Conservation (phyloP, 2,888 invertebrate genomes). For the Hirtodrosophila alboralis region DNA sequence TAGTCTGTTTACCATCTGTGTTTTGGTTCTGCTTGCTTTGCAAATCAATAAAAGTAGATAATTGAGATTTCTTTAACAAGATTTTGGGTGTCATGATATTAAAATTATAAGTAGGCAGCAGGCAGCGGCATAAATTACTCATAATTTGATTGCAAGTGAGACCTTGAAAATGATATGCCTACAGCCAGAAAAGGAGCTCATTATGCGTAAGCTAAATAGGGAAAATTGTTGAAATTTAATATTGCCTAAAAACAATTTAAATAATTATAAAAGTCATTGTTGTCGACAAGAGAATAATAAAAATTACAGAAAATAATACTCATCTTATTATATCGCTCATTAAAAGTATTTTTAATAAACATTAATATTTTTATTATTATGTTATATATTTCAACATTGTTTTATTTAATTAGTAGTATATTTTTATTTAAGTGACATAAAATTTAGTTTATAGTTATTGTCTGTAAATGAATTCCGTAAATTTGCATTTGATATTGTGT, state of each 20-base stretch:
- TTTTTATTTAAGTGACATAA: conserved; percentile 24
- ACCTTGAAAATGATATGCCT: conserved; percentile 63
- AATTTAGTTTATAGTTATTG: conserved; percentile 39
- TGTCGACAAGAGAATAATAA: background rate
- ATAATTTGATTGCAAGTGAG: conserved; percentile 73
- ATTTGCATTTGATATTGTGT: conserved; percentile 61
- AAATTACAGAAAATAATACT: conserved; percentile 10
- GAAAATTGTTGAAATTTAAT: conserved; percentile 48
- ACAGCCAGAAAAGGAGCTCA: conserved; percentile 31
- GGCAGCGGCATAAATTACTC: conserved; percentile 66
- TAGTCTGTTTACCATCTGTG: conserved; percentile 57
- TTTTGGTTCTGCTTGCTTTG: conserved; percentile 43
- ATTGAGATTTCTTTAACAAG: conserved; percentile 79
- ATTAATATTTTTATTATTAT: conserved; percentile 15
- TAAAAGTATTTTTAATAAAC: conserved; percentile 22
- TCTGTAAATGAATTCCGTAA: conserved; percentile 33
- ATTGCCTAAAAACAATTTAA: conserved; percentile 27
- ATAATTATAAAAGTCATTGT: conserved; percentile 34
- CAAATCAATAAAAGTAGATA: conserved; percentile 80
- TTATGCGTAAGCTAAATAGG: conserved; percentile 36
- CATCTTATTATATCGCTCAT: conserved; percentile 47
- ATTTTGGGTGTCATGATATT: conserved; percentile 72
- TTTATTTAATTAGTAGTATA: conserved; percentile 22
- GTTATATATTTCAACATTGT: conserved; percentile 1
- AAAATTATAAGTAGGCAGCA: conserved; percentile 60